Evolutionary conservation across 1,140 invertebrate genomes (phyloP).

Genomic region (Heliconius congener): DNA sequence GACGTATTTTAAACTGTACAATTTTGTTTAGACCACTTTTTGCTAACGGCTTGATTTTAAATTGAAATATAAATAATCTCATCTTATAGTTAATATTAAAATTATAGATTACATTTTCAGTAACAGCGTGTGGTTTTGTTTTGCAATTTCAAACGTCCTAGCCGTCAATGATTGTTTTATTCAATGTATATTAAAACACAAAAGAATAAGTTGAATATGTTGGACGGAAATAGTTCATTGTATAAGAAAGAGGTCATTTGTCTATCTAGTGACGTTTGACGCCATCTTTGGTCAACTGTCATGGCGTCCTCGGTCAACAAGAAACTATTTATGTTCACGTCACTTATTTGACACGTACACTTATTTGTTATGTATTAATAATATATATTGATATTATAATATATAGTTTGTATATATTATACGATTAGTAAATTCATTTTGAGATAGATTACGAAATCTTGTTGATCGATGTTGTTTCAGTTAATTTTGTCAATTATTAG

Average conservation of each 20-base stretch:
- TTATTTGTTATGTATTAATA: slow-evolving; percentile 57
- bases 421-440: slow-evolving; percentile 35
- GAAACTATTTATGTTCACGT: background rate
- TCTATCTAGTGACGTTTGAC: background rate
- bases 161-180: background rate
- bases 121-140: background rate
- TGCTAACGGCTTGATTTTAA: background rate
- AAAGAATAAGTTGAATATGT: background rate
- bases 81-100: background rate
- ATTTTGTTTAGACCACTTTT: background rate
- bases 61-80: background rate
- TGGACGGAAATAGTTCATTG: background rate
- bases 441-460: slow-evolving; percentile 64
- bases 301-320: background rate
- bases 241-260: background rate
- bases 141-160: background rate
- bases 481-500: slow-evolving; percentile 77
- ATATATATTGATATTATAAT: slow-evolving; percentile 32
- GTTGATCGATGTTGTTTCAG: slow-evolving; percentile 67
- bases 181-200: background rate
- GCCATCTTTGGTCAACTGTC: background rate
- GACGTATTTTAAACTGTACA: background rate
- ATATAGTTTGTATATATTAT: slow-evolving; percentile 55
- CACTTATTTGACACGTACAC: slow-evolving; percentile 16
- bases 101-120: background rate